Base-by-base conservation (phyloP, 2,113 vertebrate species). In the Elephas maximus region DNA sequence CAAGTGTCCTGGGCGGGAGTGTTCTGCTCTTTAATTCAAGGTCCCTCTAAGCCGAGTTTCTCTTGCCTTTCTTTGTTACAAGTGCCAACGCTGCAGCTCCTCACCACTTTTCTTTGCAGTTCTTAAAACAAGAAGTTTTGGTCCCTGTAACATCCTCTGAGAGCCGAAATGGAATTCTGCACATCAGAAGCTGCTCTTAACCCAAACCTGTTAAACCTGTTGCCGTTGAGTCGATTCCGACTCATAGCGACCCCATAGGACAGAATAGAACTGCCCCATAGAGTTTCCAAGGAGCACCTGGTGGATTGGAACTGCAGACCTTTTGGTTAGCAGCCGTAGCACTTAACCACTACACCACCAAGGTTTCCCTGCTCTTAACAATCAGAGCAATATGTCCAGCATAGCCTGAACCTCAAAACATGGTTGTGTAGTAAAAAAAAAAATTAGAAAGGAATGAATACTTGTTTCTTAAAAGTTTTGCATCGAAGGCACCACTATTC, bases 91-190 rank as follows among this genome's bases (percentile, higher is more conserved):
- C 91, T 83, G 24, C 90, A 87, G 37, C 77, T 89, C 76, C 62
- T 63, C 65, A 85, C 92, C 18, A 41, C 82, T 88, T 33, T 78
- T 51, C 85, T 63, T 73, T 93, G 65, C 45, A 57, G 90, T 37
- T 88, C 79, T 93, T 77, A 3, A 88, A 96, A 96, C 17, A 80
- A 96, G 69, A 94, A 30, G 23, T 87, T 93, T 93, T n/a, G 87
- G 85, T 92, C 26, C 67, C 8, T 4, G 28, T 79, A 76, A 74
- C 33, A 18, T 69, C 93, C 88, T 15, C 89, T 18, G 48, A 67
- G 88, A 86, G 5, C 9, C 8, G 57, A 24, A 62, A 37, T 44
- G 63, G 78, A 86, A 23, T 62, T 62, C 76, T 69, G 37, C 69
- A 53, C 45, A 44, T 80, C 89, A 89, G 76, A 92, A 76, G 71